A percentile compares a stretch with the other conserved stretches of the same genome.
phyloP scores from a whole-genome alignment of 2,888 invertebrate species.

The Chirona hameri region DNA sequence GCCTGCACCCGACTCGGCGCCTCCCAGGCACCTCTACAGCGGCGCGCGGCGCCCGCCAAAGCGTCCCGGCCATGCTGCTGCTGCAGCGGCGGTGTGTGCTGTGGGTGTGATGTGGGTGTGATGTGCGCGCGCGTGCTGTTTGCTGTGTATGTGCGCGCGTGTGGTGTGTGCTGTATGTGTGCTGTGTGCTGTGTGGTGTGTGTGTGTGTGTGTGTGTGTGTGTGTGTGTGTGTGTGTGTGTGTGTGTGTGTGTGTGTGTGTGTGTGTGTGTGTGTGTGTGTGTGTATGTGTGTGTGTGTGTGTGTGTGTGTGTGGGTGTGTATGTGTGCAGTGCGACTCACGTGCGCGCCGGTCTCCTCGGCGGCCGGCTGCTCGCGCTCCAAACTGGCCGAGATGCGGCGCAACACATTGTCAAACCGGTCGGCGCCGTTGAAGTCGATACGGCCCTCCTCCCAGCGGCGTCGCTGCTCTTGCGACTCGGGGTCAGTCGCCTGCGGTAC shows the following conservation, averaged over 20 bases:
- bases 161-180: no score
- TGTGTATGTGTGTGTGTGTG: no score
- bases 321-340: neutral
- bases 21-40: neutral
- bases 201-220: no score
- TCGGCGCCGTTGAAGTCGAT: constrained; percentile 94
- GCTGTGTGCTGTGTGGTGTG: no score
- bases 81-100: neutral
- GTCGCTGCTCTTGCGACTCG: neutral
- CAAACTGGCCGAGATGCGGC: neutral
- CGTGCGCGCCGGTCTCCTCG: neutral
- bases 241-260: no score
- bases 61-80: neutral
- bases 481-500: neutral
- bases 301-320: neutral
- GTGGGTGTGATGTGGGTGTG: neutral
- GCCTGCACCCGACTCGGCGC: neutral
- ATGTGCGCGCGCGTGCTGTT: no score
- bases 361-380: neutral
- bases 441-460: constrained; percentile 81
- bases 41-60: neutral
- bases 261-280: no score
- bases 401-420: constrained; percentile 81
- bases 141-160: no score
- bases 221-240: no score